Evolutionary conservation across 2,888 invertebrate genomes (phyloP).

Genomic region (Dascillus cervinus): DNA sequence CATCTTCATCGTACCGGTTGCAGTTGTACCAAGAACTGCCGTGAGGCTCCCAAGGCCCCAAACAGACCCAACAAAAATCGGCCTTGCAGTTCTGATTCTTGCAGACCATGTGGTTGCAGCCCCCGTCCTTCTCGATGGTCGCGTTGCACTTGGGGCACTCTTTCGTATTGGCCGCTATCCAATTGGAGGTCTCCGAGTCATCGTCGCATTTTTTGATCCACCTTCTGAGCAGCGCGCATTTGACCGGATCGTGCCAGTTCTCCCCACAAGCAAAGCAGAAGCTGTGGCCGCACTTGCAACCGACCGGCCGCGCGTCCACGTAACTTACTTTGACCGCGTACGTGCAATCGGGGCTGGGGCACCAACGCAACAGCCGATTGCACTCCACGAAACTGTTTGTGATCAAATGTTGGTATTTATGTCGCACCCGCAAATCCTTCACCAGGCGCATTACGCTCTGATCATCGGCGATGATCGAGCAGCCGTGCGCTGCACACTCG

Average conservation of each 20-base stretch:
- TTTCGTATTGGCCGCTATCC: slow-evolving; percentile 99
- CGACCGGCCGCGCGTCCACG: slow-evolving; percentile 86
- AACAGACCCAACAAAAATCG: slow-evolving; percentile 99
- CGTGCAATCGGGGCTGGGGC: slow-evolving; percentile 96
- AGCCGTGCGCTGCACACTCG: slow-evolving; percentile 94
- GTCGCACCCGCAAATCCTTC: slow-evolving; percentile 76
- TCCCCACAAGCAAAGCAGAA: slow-evolving; percentile 97
- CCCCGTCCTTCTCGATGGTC: slow-evolving; percentile 93
- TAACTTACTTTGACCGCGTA: slow-evolving; percentile 76
- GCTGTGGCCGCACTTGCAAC: slow-evolving; percentile 86
- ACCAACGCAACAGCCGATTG: slow-evolving; percentile 94
- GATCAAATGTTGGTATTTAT: slow-evolving; percentile 95
- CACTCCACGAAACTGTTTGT: slow-evolving; percentile 99
- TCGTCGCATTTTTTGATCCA: slow-evolving; percentile 99
- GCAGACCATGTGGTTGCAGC: slow-evolving; percentile 99
- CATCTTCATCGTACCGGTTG: slow-evolving; percentile 93
- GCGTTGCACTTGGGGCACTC: slow-evolving; percentile 99
- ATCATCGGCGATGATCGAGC: slow-evolving; percentile 96
- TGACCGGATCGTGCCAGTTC: slow-evolving; percentile 98
- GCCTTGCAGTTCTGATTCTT: slow-evolving; percentile 97
- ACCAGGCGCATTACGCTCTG: slow-evolving; percentile 90
- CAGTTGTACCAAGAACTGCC: slow-evolving; percentile 96
- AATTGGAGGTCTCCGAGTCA: slow-evolving; percentile 98
- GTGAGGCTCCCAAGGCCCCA: slow-evolving; percentile 98
- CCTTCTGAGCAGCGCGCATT: slow-evolving; percentile 82